Conservation (phyloP, 2,888 invertebrate genomes). For the Zeuzera pyrina region DNA sequence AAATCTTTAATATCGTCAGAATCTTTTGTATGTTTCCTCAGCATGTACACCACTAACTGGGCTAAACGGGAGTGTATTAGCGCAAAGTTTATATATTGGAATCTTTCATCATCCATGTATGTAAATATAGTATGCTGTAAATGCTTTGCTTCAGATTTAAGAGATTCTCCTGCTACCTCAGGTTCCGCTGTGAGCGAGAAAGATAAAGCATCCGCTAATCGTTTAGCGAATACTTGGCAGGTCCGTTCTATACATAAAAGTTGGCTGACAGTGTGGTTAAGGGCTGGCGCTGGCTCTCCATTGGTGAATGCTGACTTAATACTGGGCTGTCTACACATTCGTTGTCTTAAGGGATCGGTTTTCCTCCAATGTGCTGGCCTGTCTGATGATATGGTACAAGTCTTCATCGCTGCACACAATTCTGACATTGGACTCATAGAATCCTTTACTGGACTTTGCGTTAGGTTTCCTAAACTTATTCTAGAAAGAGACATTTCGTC, state of each 20-base stretch:
- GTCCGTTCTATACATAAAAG: slow-evolving; percentile 58
- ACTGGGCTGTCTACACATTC: slow-evolving; percentile 43
- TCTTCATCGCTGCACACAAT: slow-evolving; percentile 72
- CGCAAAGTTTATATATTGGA: slow-evolving; percentile 75
- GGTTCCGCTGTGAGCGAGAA: slow-evolving; percentile 71
- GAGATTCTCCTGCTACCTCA: slow-evolving; percentile 68
- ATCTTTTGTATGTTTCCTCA: slow-evolving; percentile 59
- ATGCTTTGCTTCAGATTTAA: slow-evolving; percentile 79
- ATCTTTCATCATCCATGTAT: slow-evolving; percentile 79
- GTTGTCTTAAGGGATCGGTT: slow-evolving; percentile 46
- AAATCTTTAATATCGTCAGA: slow-evolving; percentile 51
- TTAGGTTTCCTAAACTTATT: slow-evolving; percentile 33
- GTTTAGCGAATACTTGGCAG: slow-evolving; percentile 77
- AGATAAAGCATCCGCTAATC: slow-evolving; percentile 76
- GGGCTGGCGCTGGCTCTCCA: slow-evolving; percentile 31
- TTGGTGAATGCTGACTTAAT: slow-evolving; percentile 27
- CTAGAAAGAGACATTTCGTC: slow-evolving; percentile 46
- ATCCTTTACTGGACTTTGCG: slow-evolving; percentile 28
- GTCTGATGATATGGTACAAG: slow-evolving; percentile 64
- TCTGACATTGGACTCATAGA: slow-evolving; percentile 72
- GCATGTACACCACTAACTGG: slow-evolving; percentile 73
- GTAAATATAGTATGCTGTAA: slow-evolving; percentile 78
- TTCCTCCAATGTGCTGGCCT: slow-evolving; percentile 41
- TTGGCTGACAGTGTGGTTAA: slow-evolving; percentile 54
- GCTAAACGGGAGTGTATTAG: slow-evolving; percentile 78